Evolutionary conservation across 1,140 invertebrate genomes (phyloP).

Genomic region (Grapholita molesta): DNA sequence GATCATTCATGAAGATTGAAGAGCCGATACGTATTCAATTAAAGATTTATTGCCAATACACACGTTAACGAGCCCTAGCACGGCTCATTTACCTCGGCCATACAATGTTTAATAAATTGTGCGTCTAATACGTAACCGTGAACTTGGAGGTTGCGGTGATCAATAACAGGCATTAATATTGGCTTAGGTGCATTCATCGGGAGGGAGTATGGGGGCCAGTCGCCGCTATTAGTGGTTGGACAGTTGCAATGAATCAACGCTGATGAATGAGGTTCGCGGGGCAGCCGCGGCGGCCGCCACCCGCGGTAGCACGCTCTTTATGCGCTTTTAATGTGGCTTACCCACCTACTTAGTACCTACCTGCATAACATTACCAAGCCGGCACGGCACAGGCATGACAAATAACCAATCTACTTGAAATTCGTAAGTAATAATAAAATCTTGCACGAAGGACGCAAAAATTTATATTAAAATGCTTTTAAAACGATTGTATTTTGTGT

Average conservation of each 20-base stretch:
- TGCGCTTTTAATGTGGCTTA: slow-evolving; percentile 14
- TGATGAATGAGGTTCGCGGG: slow-evolving; percentile 70
- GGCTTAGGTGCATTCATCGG: slow-evolving; percentile 65
- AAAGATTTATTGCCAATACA: slow-evolving; percentile 45
- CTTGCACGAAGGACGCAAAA: too few relatives aligned
- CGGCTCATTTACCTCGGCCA: slow-evolving; percentile 39
- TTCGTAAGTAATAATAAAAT: too few relatives aligned
- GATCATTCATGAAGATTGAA: slow-evolving; percentile 36
- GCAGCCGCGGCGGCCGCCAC: slow-evolving; percentile 17
- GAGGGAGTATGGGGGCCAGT: slow-evolving; percentile 61
- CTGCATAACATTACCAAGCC: neutral
- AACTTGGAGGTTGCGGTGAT: slow-evolving; percentile 58
- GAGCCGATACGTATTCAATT: slow-evolving; percentile 44
- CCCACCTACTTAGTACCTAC: neutral
- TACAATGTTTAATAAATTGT: slow-evolving; percentile 62
- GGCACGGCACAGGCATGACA: neutral
- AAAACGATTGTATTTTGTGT: too few relatives aligned
- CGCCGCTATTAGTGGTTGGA: slow-evolving; percentile 69
- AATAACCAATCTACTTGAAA: neutral
- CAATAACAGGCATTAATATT: slow-evolving; percentile 71
- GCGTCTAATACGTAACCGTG: slow-evolving; percentile 69
- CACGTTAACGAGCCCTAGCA: slow-evolving; percentile 40
- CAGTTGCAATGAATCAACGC: slow-evolving; percentile 73
- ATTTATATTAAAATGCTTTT: too few relatives aligned
- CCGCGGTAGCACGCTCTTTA: neutral